A percentile compares a stretch with the other conserved stretches of the same genome.
Evolutionary conservation across 1,140 invertebrate species (phyloP).

Genomic region (Drosophila burlai): DNA sequence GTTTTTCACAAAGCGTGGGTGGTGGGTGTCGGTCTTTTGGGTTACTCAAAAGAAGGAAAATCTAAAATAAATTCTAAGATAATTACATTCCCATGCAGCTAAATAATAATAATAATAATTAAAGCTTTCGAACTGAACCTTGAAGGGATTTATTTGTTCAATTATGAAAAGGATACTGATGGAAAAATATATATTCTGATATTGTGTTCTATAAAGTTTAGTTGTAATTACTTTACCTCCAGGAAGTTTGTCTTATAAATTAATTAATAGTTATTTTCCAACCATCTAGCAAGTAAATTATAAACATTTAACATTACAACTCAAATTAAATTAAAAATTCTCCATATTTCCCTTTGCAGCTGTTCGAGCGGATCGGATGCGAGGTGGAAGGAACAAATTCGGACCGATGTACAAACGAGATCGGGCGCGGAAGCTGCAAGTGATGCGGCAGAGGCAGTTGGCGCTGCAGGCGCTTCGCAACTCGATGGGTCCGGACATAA

Average conservation of each 20-base stretch:
- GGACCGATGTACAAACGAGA: constrained; percentile 99
- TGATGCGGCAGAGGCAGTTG: constrained; percentile 95
- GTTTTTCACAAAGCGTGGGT: background rate
- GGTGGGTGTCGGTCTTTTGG: constrained; percentile 5
- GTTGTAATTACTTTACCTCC: background rate
- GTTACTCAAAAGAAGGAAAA: constrained; percentile 3
- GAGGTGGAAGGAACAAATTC: constrained; percentile 99
- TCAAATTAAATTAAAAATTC: constrained; percentile 5
- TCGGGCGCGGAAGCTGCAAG: constrained; percentile 97
- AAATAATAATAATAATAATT: background rate
- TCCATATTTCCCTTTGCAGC: constrained; percentile 89
- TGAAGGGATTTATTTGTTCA: background rate
- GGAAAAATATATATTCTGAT: too few species aligned
- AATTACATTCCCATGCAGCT: background rate
- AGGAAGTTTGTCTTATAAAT: background rate
- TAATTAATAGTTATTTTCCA: background rate
- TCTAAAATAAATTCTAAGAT: background rate
- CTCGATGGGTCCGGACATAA: constrained; percentile 87
- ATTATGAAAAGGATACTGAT: background rate
- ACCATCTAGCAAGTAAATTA: background rate
- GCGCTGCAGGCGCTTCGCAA: constrained; percentile 92
- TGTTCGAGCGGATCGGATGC: constrained; percentile 98
- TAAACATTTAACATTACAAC: background rate
- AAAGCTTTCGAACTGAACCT: background rate
- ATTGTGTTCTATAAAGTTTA: background rate